phyloP scores from a whole-genome alignment of 2,113 vertebrate genomes.

The Balaenoptera acutorostrata region DNA sequence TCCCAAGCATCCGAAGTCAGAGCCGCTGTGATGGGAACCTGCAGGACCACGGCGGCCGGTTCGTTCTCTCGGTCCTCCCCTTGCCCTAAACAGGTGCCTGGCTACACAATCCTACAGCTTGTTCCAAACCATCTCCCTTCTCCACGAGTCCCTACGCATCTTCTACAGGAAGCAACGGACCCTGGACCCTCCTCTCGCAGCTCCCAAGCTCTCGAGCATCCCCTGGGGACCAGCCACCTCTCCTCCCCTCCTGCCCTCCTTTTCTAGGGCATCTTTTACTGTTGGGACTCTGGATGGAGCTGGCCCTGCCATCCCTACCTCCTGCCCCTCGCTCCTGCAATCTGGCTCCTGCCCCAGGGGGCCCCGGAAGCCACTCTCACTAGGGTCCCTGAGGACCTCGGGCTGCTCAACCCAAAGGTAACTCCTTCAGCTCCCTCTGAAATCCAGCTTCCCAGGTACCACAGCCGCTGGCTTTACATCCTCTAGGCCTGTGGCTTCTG shows the following conservation, averaged over 20 bases:
- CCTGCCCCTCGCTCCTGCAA: neutral
- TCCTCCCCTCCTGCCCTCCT: neutral
- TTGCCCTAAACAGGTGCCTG: neutral
- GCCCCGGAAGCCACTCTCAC: neutral
- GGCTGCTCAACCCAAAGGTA: neutral
- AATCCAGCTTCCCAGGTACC: neutral
- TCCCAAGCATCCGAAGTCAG: neutral
- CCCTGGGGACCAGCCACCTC: neutral
- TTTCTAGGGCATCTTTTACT: neutral
- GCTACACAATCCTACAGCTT: neutral
- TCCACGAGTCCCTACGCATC: neutral
- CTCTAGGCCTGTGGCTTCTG: neutral
- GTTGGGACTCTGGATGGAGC: neutral
- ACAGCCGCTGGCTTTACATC: rapidly evolving
- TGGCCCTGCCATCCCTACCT: neutral
- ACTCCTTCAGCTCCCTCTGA: neutral
- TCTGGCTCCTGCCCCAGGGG: neutral
- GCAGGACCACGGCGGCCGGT: too few species aligned
- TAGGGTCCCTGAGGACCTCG: neutral
- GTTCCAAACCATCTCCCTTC: neutral
- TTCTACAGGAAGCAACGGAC: neutral
- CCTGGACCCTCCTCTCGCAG: neutral
- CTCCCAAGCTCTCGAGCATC: too few species aligned
- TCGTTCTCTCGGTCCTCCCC: too few species aligned
- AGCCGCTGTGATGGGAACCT: neutral